Percentiles rank a stretch among this genome's conserved stretches.
Conservation (phyloP, 1,140 invertebrate species). For the Oncopeltus fasciatus region DNA sequence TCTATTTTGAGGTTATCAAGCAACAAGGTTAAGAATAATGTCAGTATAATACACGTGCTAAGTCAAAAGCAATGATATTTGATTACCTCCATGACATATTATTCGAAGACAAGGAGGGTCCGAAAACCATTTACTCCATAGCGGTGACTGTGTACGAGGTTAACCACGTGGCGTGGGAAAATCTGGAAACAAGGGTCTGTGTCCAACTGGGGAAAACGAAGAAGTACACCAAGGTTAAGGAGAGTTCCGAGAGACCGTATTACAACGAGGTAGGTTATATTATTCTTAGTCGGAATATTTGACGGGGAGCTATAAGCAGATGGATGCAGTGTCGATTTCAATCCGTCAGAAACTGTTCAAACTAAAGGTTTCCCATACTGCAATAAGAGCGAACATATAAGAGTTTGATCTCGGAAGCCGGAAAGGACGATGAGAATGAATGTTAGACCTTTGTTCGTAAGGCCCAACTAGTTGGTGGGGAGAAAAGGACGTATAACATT, state of each 20-base stretch:
- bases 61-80: background rate
- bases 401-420: too few species aligned
- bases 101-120: background rate
- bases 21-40: background rate
- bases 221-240: background rate
- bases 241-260: background rate
- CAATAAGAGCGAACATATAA: too few species aligned
- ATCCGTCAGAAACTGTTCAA: too few species aligned
- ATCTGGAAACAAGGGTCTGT: background rate
- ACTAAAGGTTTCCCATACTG: too few species aligned
- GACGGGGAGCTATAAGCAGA: too few species aligned
- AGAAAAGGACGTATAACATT: too few species aligned
- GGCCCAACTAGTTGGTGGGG: too few species aligned
- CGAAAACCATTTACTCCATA: background rate
- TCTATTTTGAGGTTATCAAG: too few species aligned
- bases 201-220: background rate
- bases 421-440: too few species aligned
- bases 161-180: background rate
- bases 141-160: background rate
- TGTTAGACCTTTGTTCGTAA: too few species aligned
- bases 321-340: too few species aligned
- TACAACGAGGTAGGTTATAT: constrained; percentile 1
- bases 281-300: too few species aligned
- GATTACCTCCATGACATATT: background rate
- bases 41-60: background rate